Percentiles rank a stretch among this genome's conserved stretches.
phyloP scores from a whole-genome alignment of 2,797 vertebrate species.

The Pempheris klunzingeri region DNA sequence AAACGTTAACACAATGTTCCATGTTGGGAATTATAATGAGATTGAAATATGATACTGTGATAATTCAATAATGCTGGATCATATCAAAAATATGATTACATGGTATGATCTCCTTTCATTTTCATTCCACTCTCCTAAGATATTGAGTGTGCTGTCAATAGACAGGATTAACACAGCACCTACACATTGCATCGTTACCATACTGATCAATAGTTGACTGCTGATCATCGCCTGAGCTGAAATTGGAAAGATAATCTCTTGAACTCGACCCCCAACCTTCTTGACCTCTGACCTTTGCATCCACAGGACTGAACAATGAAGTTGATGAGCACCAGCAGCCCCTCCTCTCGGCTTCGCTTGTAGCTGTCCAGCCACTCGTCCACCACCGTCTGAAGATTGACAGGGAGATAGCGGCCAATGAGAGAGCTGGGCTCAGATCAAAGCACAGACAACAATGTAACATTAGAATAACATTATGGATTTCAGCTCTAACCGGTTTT shows the following conservation, averaged over 20 bases:
- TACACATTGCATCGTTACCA: conserved; percentile 40
- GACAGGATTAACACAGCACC: conserved; percentile 28
- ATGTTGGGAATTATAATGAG: background rate
- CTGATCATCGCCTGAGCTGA: conserved; percentile 49
- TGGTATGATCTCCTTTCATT: conserved; percentile 3
- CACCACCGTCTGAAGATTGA: conserved; percentile 86
- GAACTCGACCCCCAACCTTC: conserved; percentile 58
- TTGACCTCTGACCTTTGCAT: conserved; percentile 89
- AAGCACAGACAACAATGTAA: conserved; percentile 24
- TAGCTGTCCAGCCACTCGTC: conserved; percentile 95
- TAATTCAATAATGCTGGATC: background rate
- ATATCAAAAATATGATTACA: background rate
- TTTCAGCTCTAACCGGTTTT: conserved; percentile 24
- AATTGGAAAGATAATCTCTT: conserved; percentile 71
- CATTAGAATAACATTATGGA: conserved; percentile 21
- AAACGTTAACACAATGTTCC: background rate
- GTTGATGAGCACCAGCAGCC: conserved; percentile 90
- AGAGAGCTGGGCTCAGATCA: conserved; percentile 43
- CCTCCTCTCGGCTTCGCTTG: conserved; percentile 84
- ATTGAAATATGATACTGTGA: background rate
- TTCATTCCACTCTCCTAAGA: conserved; percentile 15
- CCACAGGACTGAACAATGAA: conserved; percentile 91
- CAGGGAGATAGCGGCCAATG: conserved; percentile 62
- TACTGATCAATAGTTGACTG: conserved; percentile 56
- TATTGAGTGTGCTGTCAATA: conserved; percentile 21